Evolutionary conservation across 1,140 invertebrate species (phyloP), one percentile per base, ranked within the genome.

Genomic region (Tachypleus tridentatus): DNA sequence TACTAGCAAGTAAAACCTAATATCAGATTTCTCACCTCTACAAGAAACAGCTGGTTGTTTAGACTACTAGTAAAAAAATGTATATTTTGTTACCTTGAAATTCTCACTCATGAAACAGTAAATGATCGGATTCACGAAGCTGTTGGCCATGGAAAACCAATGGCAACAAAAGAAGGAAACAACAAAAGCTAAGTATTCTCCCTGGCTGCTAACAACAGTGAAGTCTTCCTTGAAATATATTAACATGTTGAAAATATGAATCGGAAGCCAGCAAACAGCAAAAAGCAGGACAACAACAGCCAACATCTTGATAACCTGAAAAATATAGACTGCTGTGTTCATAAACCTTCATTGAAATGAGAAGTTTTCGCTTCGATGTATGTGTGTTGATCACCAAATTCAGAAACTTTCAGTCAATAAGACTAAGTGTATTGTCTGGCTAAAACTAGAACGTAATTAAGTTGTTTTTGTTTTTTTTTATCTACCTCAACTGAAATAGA

Each of bases 71-170:
- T 29, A 29, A 29, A 29, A 29, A 29, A 29, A 29, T 29, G 29
- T 29, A 2, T 29, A 29, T 29, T 29, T 29, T 29, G 29, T 87
- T 53, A 84, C 81, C 71, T 90, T 82, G 74, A 94, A 93, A 75
- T 89, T 90, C 51, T 85, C 83, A 52, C 88, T 91, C 82, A 93
- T 88, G 71, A 91, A 83, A 73, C 89, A 92, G 75, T 93, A 93
- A 4, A 93, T 85, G 58, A 93, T 83, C 0, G 91, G 91, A 76
- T 94, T 93, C 67, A 92, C 83, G 49, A 88, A 89, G 7, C 86
- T 88, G 76, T 91, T 91, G 4, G 84, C 78, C 77, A 82, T 82
- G 49, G 81, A 80, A 6, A 82, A 68, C 79, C 80, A 82, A 69
- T 82, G 79, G 61, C 77, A 79, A 49, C 72, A 68, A 69, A 80